These are phyloP conservation scores for Aythya baeri DNA, from an alignment of 2,113 vertebrate species.

Conservation along the genomic window DNA sequence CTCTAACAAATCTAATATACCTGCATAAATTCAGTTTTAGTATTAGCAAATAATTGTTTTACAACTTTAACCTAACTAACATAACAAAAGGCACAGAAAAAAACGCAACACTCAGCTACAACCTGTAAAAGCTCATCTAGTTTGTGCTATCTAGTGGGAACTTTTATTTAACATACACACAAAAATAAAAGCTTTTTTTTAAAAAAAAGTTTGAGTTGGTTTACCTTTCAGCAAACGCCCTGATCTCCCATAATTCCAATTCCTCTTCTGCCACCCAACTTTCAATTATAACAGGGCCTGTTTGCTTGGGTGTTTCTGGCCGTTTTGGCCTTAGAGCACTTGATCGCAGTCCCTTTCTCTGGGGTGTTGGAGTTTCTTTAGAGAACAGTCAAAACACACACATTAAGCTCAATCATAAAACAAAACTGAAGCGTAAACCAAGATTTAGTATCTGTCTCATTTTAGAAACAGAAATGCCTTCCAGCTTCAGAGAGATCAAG, in stretches of 20 bases:
- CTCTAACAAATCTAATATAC: neutral
- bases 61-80: neutral
- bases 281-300: conserved; percentile 97
- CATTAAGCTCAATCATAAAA: conserved; percentile 17
- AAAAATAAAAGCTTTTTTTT: neutral
- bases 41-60: neutral
- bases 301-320: conserved; percentile 95
- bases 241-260: conserved; percentile 98
- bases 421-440: neutral
- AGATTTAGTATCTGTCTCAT: neutral
- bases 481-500: neutral
- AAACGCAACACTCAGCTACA: neutral
- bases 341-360: conserved; percentile 91
- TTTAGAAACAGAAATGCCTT: neutral
- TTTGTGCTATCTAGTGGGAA: neutral
- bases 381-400: conserved; percentile 47
- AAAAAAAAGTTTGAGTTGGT: neutral
- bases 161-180: neutral
- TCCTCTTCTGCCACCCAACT: conserved; percentile 98
- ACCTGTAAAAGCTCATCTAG: too few species aligned
- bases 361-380: conserved; percentile 95
- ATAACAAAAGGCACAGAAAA: neutral
- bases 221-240: conserved; percentile 98
- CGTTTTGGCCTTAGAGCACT: conserved; percentile 96
- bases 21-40: neutral